Evolutionary conservation across 2,888 invertebrate genomes (phyloP), one percentile per base, ranked within the genome.

Genomic region (Idaea aversata): DNA sequence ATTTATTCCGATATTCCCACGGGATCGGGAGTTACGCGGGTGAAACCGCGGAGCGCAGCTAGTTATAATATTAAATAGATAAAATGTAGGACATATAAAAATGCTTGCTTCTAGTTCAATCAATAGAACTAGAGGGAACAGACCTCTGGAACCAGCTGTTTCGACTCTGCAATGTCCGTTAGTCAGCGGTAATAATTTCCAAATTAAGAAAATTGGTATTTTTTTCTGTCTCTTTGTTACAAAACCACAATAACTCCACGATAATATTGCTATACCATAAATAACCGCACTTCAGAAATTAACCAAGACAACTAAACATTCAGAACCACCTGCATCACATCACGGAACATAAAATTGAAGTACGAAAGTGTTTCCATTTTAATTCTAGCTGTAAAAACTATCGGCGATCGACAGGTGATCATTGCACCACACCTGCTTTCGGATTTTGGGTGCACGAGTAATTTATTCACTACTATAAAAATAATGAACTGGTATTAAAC

Each of bases 341-440:
- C 47, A 47, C 47, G 47, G 47, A 47, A 47, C 47, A 47, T 47
- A 7, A 47, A 47, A 47, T 47, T 47, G 47, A 47, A 47, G 47
- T 47, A 47, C 47, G 47, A 47, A 47, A 47, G 47, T 47, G 47
- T 47, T 47, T 47, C 47, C 47, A 47, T 10, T 47, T 47, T 47
- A 47, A 47, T 47, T 47, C 10, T 47, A 47, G 47, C 47, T 47
- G 47, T 47, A 47, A 47, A 47, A 47, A 47, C 47, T 47, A 47
- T 47, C 47, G 47, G 47, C 47, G 47, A 47, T 47, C 47, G 47
- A 47, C 47, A 47, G 47, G 47, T 47, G 47, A 47, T 47, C 47
- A 13, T 4, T 47, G 47, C 47, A 47, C 47, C 47, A 47, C 47
- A 47, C 47, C 47, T 47, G 47, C 47, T 47, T 7, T 47, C 4